A percentile compares a stretch with the other conserved stretches of the same genome.
Conservation (phyloP, 2,888 invertebrate species). For the Dryadula phaetusa region DNA sequence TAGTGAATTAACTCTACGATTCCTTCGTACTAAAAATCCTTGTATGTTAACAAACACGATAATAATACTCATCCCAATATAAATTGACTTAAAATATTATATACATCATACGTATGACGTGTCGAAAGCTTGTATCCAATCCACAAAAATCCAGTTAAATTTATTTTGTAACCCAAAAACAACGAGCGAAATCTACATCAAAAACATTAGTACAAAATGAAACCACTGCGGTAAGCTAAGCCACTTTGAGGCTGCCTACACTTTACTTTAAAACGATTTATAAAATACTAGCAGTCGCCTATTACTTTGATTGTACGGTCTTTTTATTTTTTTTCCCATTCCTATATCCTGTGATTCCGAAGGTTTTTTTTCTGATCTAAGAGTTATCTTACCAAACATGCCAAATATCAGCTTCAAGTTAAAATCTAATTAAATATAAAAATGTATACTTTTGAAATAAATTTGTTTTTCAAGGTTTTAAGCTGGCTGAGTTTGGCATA, state of each 20-base stretch:
- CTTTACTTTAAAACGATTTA: constrained; percentile 8
- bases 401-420: too few relatives aligned
- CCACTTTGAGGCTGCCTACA: constrained; percentile 21
- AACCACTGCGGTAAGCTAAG: constrained; percentile 25
- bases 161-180: constrained; percentile 11
- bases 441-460: too few relatives aligned
- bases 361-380: too few relatives aligned
- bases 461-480: too few relatives aligned
- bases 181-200: constrained; percentile 6
- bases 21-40: too few relatives aligned
- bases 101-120: background rate
- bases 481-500: too few relatives aligned
- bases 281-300: background rate
- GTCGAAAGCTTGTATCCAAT: background rate
- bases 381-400: too few relatives aligned
- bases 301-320: background rate
- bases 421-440: too few relatives aligned
- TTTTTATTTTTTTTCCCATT: background rate
- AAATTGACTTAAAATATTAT: background rate
- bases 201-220: constrained; percentile 25
- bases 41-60: too few relatives aligned
- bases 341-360: too few relatives aligned
- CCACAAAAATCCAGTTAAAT: background rate
- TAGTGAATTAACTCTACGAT: too few relatives aligned
- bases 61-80: background rate